phyloP scores from a whole-genome alignment of 2,888 invertebrate species.

The Dastarcus helophoroides region DNA sequence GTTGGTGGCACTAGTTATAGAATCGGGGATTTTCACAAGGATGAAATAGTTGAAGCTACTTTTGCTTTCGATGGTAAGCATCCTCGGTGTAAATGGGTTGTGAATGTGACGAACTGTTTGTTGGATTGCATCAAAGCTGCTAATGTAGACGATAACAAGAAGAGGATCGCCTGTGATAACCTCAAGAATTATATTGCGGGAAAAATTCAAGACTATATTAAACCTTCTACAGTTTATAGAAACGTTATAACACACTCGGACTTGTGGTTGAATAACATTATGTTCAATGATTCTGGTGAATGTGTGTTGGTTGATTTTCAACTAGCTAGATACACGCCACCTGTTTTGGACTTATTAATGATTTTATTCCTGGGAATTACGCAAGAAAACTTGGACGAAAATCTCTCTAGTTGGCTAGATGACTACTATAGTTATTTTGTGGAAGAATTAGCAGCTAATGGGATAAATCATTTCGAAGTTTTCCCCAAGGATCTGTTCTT shows the following conservation, averaged over 20 bases:
- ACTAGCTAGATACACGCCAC: slow-evolving; percentile 51
- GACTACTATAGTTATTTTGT: slow-evolving; percentile 45
- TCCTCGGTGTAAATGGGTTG: slow-evolving; percentile 25
- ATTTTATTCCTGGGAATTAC: slow-evolving; percentile 45
- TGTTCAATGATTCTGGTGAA: slow-evolving; percentile 39
- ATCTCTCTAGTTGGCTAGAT: slow-evolving; percentile 40
- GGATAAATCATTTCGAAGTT: slow-evolving; percentile 35
- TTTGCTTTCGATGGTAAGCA: slow-evolving; percentile 24
- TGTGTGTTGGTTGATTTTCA: slow-evolving; percentile 61
- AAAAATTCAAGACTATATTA: slow-evolving; percentile 17
- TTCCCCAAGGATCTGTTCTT: slow-evolving; percentile 38
- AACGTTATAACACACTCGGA: slow-evolving; percentile 50
- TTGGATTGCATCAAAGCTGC: slow-evolving; percentile 18
- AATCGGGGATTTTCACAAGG: slow-evolving; percentile 20
- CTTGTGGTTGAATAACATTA: slow-evolving; percentile 52
- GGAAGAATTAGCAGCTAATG: slow-evolving; percentile 33
- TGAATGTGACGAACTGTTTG: slow-evolving; percentile 17
- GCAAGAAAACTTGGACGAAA: slow-evolving; percentile 36
- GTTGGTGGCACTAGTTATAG: slow-evolving; percentile 13
- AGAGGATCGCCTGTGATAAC: slow-evolving; percentile 15
- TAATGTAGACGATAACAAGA: slow-evolving; percentile 9
- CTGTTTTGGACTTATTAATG: slow-evolving; percentile 48
- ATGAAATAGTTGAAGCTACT: slow-evolving; percentile 21
- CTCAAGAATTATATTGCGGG: slow-evolving; percentile 17
- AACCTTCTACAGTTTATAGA: slow-evolving; percentile 31